These are phyloP conservation scores for Agrypnia vestita DNA, from an alignment of 1,140 invertebrate genomes.

Conservation along the genomic window DNA sequence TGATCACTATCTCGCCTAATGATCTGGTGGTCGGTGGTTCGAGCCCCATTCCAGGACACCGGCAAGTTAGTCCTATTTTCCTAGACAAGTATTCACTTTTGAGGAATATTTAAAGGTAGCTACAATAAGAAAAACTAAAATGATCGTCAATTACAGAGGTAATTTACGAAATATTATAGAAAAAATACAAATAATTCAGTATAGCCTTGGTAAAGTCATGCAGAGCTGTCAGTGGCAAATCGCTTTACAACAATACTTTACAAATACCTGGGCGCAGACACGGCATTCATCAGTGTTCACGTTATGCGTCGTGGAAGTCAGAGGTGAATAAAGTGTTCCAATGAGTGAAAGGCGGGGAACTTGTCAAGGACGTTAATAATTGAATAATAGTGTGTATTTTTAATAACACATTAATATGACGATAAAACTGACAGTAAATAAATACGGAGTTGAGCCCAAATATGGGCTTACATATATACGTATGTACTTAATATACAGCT, in stretches of 20 bases:
- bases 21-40: no score
- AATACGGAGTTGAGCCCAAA: no score
- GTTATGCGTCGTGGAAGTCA: background rate
- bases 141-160: background rate
- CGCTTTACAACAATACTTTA: conserved; percentile 5
- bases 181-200: background rate
- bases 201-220: background rate
- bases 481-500: no score
- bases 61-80: no score
- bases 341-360: background rate
- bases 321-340: conserved; percentile 15
- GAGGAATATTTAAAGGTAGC: no score
- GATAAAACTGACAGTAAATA: no score
- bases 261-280: background rate
- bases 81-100: no score
- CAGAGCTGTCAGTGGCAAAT: background rate
- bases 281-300: conserved; percentile 13
- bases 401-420: background rate
- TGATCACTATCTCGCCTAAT: no score
- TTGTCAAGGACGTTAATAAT: conserved; percentile 16
- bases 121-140: background rate
- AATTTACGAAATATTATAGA: background rate
- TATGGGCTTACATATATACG: no score
- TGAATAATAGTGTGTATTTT: conserved; percentile 21
- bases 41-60: no score